Conservation (phyloP, 2,113 vertebrate genomes). For the Pimephales promelas region DNA sequence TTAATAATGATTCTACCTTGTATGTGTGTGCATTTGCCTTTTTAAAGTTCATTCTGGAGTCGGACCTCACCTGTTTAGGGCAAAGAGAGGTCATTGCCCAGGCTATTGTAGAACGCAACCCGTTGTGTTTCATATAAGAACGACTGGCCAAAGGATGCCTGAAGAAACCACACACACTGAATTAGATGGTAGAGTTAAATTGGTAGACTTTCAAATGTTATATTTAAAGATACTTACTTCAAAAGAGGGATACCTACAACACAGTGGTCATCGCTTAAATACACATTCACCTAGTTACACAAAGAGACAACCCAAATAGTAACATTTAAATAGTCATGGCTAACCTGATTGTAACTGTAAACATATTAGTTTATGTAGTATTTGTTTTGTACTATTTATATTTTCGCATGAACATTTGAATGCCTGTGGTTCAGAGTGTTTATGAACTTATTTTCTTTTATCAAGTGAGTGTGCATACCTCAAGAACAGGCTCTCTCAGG, state of each 20-base stretch:
- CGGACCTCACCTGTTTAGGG: slow-evolving; percentile 80
- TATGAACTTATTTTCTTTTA: not conserved
- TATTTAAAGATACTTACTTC: slow-evolving; percentile 74
- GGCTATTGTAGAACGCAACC: slow-evolving; percentile 86
- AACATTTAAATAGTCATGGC: not conserved
- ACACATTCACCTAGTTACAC: slow-evolving; percentile 79
- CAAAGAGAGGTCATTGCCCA: slow-evolving; percentile 90
- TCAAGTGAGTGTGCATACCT: slow-evolving; percentile 73
- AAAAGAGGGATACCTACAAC: slow-evolving; percentile 87
- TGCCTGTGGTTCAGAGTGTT: not conserved
- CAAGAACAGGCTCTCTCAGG: slow-evolving; percentile 82
- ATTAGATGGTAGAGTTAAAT: not conserved
- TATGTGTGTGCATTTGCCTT: not conserved
- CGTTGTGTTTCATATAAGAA: slow-evolving; percentile 82
- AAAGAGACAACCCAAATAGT: slow-evolving; percentile 2
- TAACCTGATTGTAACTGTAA: not conserved
- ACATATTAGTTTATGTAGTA: not conserved
- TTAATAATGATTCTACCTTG: not conserved
- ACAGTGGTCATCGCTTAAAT: slow-evolving; percentile 84
- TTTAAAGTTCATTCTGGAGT: not conserved
- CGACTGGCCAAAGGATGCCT: slow-evolving; percentile 87
- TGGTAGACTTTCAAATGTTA: not conserved
- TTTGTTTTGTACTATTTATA: not conserved
- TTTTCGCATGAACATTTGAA: not conserved
- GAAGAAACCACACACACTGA: slow-evolving; percentile 30